These are phyloP conservation scores for Leptopilina clavipes DNA, from an alignment of 1,140 invertebrate species.

Conservation along the genomic window DNA sequence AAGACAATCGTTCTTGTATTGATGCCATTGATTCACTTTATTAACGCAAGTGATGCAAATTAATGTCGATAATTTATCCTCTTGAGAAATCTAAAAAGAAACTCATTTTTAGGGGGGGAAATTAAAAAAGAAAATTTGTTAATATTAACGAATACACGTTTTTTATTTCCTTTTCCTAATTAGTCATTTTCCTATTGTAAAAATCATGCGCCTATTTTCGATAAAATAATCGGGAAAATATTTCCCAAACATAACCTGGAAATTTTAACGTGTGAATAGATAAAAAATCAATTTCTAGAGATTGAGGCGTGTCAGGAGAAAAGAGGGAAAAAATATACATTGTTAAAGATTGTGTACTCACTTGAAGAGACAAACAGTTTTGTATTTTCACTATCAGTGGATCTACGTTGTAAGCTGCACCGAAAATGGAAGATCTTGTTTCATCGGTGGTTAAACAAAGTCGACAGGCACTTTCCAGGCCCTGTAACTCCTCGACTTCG, in stretches of 20 bases:
- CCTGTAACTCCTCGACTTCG: slow-evolving; percentile 62
- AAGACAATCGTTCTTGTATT: slow-evolving; percentile 69
- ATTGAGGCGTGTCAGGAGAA: not conserved
- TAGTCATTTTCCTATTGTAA: no score
- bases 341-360: slow-evolving; percentile 61
- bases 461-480: slow-evolving; percentile 76
- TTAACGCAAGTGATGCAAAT: slow-evolving; percentile 69
- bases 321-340: not conserved
- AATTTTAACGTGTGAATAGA: no score
- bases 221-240: no score
- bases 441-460: slow-evolving; percentile 78
- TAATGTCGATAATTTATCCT: slow-evolving; percentile 68
- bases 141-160: no score
- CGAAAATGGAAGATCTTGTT: slow-evolving; percentile 71
- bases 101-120: no score
- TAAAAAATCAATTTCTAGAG: not conserved
- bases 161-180: no score
- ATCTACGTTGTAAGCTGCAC: slow-evolving; percentile 68
- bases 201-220: no score
- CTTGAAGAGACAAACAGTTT: slow-evolving; percentile 78
- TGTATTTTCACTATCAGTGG: slow-evolving; percentile 77
- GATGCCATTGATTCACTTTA: slow-evolving; percentile 72
- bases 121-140: no score
- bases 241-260: no score
- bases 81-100: slow-evolving; percentile 62